Base-by-base conservation (phyloP, 37 sponge, comb jelly and placozoan species). In the Tethya wilhelma region DNA sequence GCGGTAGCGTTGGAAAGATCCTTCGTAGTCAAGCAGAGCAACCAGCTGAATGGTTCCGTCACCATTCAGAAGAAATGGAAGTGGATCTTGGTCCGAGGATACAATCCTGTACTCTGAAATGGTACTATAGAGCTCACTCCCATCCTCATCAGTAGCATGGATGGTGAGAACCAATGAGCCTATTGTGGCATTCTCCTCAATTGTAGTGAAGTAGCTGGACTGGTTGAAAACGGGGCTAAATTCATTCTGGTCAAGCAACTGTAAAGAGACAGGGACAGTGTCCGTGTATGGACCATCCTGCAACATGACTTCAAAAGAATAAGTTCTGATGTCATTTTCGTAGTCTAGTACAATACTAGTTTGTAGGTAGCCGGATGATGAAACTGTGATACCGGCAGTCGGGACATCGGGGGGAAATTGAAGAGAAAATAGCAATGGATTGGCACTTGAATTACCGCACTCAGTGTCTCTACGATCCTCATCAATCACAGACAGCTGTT, bases 11-110 rank as follows among this genome's bases (percentile, higher is more conserved):
- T 31, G 49, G 4, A n/a, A 26, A 11, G 12, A 25, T 17, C n/a
- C 41, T 44, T 89, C 89, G 64, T 77, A 88, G 64, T 88, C 82
- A n/a, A 89, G 22, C 5, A 20, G 64, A 20, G 76, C 38, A 44
- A 64, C 32, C 0, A 82, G 42, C 44, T 75, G 41, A 22, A 89
- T 56, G 1, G 36, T 73, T 25, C 89, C 89, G 41, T 30, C 11
- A 14, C 57, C 28, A 45, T 20, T 34, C 19, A 89, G 67, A 40
- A 31, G 5, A 53, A 89, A 89, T 32, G 87, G 87, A 19, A 64
- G 46, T 43, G 46, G 60, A 32, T 4, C 17, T 1, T 58, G 36
- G 23, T 46, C 28, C 2, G 46, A 33, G 1, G 63, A 58, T 31
- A 58, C 42, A 40, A 71, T 56, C 25, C 23, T 58, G 34, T 68